A percentile compares a stretch with the other conserved stretches of the same genome.
These are phyloP conservation scores for Triops longicaudatus DNA, from an alignment of 1,140 invertebrate species.

Conservation along the genomic window DNA sequence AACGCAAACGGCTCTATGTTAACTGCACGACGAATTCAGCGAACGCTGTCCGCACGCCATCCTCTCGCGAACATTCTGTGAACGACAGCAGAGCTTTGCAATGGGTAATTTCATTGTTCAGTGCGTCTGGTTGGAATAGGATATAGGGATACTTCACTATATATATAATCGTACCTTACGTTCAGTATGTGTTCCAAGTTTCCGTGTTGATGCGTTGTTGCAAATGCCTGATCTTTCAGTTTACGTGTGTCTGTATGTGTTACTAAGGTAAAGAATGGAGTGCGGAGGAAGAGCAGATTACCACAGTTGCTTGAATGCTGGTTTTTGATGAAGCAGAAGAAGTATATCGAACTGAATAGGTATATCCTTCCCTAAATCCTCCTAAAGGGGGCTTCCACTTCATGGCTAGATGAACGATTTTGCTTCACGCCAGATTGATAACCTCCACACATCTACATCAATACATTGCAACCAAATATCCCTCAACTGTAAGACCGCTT, in stretches of 20 bases:
- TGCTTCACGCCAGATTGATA: conserved; percentile 10
- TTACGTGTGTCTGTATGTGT: neutral
- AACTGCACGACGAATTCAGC: no score
- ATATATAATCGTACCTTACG: no score
- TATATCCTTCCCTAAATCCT: neutral
- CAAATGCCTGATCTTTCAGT: neutral
- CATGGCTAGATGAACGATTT: conserved; percentile 13
- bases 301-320: conserved; percentile 4
- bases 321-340: neutral
- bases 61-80: no score
- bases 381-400: neutral
- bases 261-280: neutral
- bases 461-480: neutral
- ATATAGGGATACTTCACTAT: no score
- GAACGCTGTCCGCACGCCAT: no score
- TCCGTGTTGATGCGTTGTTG: neutral
- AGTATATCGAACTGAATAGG: conserved; percentile 6
- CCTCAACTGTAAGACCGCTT: conserved; percentile 14
- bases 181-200: neutral
- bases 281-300: neutral
- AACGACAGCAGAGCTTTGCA: no score
- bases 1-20: no score
- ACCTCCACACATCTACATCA: neutral
- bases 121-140: no score
- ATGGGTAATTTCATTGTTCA: no score